A percentile compares a stretch with the other conserved stretches of the same genome.
These are phyloP conservation scores for Rapana venosa DNA, from an alignment of 2,888 invertebrate genomes.

Conservation along the genomic window DNA sequence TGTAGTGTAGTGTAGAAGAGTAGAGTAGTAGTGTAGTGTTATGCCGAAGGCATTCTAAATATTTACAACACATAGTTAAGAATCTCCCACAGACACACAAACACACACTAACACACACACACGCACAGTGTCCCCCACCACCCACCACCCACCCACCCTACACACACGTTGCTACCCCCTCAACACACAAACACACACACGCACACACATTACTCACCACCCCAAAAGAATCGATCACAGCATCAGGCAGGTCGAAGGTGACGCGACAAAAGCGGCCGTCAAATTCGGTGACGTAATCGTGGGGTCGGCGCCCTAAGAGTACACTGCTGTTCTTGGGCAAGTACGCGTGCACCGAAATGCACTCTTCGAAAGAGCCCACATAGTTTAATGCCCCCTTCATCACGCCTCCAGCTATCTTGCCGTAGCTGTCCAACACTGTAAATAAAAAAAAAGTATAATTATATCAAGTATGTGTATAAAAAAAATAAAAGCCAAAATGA, in stretches of 20 bases:
- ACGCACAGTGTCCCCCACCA: too few relatives aligned
- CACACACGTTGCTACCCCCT: too few relatives aligned
- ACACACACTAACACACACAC: not conserved
- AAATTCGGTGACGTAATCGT: constrained; percentile 21
- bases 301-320: constrained; percentile 36
- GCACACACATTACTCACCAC: not conserved
- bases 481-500: too few relatives aligned
- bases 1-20: too few relatives aligned
- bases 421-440: constrained; percentile 68
- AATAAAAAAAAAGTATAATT: not conserved
- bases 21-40: too few relatives aligned
- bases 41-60: too few relatives aligned
- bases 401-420: constrained; percentile 65
- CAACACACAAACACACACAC: not conserved
- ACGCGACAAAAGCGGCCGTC: constrained; percentile 45
- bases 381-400: constrained; percentile 61
- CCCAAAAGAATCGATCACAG: constrained; percentile 13
- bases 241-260: constrained; percentile 29
- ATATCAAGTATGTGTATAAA: not conserved
- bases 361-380: constrained; percentile 65
- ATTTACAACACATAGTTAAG: not conserved
- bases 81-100: not conserved
- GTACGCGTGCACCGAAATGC: constrained; percentile 51
- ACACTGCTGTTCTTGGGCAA: constrained; percentile 35
- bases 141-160: not conserved